Conservation (phyloP, 2,888 invertebrate genomes). For the Hemaris fuciformis region DNA sequence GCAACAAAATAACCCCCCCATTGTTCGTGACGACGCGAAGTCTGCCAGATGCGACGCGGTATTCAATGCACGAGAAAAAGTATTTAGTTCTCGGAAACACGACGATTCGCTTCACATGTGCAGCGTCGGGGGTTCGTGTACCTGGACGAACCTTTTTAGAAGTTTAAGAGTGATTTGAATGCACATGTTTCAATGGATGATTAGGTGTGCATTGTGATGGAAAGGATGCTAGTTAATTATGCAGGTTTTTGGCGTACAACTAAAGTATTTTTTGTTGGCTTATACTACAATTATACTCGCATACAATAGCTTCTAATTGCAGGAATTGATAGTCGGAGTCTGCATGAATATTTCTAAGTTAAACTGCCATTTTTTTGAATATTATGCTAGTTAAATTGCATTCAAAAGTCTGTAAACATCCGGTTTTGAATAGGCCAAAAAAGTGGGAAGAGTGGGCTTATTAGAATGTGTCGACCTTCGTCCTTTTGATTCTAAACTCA, state of each 20-base stretch:
- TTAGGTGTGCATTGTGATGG: background rate
- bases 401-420: no score
- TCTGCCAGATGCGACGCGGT: conserved; percentile 65
- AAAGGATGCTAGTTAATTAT: background rate
- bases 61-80: conserved; percentile 45
- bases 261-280: background rate
- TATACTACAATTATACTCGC: no score
- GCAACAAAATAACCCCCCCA: conserved; percentile 22
- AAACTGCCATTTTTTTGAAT: no score
- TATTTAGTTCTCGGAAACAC: conserved; percentile 54
- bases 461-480: no score
- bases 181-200: background rate
- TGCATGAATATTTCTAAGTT: no score
- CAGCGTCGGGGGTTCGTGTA: conserved; percentile 41
- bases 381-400: no score
- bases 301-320: no score
- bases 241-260: background rate
- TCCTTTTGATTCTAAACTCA: no score
- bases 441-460: no score
- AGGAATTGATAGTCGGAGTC: no score
- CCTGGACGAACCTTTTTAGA: conserved; percentile 35
- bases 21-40: conserved; percentile 66
- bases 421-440: no score
- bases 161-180: background rate
- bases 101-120: conserved; percentile 60